A percentile compares a stretch with the other conserved stretches of the same genome.
These are phyloP conservation scores for Cephus pygmeus DNA, from an alignment of 2,888 invertebrate genomes.

Conservation along the genomic window DNA sequence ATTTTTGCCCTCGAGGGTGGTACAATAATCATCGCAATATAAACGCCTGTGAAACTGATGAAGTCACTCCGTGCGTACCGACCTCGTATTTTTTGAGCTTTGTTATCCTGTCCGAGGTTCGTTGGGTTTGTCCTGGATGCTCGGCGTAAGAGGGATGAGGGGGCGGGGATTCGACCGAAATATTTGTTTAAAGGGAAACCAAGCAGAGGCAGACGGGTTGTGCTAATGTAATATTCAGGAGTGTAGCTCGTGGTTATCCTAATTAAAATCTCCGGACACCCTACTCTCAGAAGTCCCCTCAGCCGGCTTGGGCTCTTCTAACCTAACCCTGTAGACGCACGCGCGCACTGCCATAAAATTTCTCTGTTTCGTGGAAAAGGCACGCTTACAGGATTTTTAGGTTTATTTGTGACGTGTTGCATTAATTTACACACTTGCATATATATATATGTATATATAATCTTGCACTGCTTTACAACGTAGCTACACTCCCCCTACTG, in stretches of 20 bases:
- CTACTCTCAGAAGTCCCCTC: conserved; percentile 17
- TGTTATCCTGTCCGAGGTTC: not conserved
- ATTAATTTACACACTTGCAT: not conserved
- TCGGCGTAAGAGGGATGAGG: not conserved
- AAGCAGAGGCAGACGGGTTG: conserved; percentile 23
- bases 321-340: conserved; percentile 17
- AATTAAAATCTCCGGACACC: conserved; percentile 50
- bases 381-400: not conserved
- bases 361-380: conserved; percentile 10
- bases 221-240: conserved; percentile 47
- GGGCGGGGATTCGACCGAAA: conserved; percentile 2
- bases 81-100: not conserved
- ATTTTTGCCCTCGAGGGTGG: not conserved
- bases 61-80: not conserved
- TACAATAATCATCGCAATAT: not conserved
- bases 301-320: conserved; percentile 23
- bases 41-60: not conserved
- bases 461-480: not conserved
- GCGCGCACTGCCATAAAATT: conserved; percentile 30
- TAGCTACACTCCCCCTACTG: not conserved
- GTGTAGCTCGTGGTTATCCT: conserved; percentile 46
- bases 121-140: conserved; percentile 8
- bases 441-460: not conserved
- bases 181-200: conserved; percentile 34
- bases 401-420: not conserved